Base-by-base conservation (phyloP, 2,888 invertebrate species). In the Pheosia tremula region DNA sequence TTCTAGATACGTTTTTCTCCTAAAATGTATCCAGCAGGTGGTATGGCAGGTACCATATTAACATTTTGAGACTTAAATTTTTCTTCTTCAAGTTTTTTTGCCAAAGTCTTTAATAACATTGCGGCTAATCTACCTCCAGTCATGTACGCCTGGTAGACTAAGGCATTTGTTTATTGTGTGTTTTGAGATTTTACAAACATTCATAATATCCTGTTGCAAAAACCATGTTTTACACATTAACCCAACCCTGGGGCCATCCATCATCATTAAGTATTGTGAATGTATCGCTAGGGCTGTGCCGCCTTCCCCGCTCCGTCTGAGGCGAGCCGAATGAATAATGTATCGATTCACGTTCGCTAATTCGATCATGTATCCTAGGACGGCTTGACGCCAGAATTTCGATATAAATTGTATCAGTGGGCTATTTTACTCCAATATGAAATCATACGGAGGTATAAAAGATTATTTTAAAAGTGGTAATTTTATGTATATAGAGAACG, bases 311-410 rank as follows among this genome's bases (percentile, higher is more conserved):
- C 41, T n/a, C 0, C 47, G 59, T 61, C 11, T 38, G 6, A 7
- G 63, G 58, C 56, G 59, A 52, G 49, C 56, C 54, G 52, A 67
- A 73, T 71, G 74, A 71, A 72, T 71, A 71, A 67, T 58, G 63
- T 54, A 65, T 57, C 47, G 58, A 63, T 63, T 57, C 69, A 59
- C 68, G 65, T 64, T 67, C 45, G 43, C 60, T 74, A 74, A 74
- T 72, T 71, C 74, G 71, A 60, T 67, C 62, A 65, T 65, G 62
- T 74, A 71, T 72, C 62, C 74, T 47, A 47, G 5, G 47, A n/a
- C 47, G 47, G n/a, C 47, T 47, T 47, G n/a, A 47, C 11, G 47
- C n/a, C 47, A n/a, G 10, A n/a, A 1, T 11, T n/a, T 47, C n/a
- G 4, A 5, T n/a, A n/a, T 11, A 47, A 47, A 47, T 47, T 47